These are phyloP conservation scores for Danio albolineatus DNA, from an alignment of 2,797 vertebrate species.

Conservation along the genomic window DNA sequence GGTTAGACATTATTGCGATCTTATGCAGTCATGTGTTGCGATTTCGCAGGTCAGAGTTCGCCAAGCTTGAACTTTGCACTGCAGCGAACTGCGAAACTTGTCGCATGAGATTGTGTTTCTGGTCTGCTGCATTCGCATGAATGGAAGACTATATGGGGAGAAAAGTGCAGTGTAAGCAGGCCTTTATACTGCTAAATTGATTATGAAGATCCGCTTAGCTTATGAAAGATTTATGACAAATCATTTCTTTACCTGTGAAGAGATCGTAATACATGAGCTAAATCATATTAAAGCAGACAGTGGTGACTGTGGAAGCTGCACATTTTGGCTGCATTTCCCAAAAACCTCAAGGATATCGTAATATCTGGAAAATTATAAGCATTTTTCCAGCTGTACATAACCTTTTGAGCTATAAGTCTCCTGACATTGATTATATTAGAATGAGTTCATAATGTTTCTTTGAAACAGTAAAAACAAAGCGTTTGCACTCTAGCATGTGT, in stretches of 20 bases:
- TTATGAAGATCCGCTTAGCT: too few relatives aligned
- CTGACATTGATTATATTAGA: neutral
- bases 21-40: too few relatives aligned
- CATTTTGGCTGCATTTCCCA: neutral
- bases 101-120: too few relatives aligned
- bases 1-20: too few relatives aligned
- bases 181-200: neutral
- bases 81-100: too few relatives aligned
- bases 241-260: neutral
- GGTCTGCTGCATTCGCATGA: too few relatives aligned
- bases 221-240: too few relatives aligned
- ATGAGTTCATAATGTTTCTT: constrained; percentile 11
- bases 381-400: neutral
- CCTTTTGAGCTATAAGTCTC: neutral
- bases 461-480: constrained; percentile 51
- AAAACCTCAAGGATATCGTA: neutral
- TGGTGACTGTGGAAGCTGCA: neutral
- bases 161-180: too few relatives aligned
- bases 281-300: neutral
- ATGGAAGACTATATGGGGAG: too few relatives aligned
- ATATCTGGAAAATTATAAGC: constrained; percentile 8
- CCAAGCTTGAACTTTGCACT: too few relatives aligned
- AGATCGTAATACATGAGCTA: neutral
- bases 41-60: too few relatives aligned
- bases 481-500: constrained; percentile 46